Base-by-base conservation (phyloP, 2,888 invertebrate genomes). In the Vandiemenella viatica region DNA sequence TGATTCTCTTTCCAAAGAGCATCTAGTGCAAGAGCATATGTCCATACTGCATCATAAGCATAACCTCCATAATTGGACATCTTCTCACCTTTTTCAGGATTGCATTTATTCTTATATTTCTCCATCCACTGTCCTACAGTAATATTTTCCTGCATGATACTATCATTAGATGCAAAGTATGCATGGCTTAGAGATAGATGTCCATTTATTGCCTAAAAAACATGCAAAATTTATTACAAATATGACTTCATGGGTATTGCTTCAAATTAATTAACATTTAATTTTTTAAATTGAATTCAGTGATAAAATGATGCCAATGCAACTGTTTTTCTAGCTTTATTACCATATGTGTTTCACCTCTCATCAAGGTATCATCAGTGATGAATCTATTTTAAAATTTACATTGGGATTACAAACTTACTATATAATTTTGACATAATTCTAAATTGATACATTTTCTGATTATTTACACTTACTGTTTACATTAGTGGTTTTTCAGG, bases 1-100 rank as follows among this genome's bases (percentile, higher is more conserved):
- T 76, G 75, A 63, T 80, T 74, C 45, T 74, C 73, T 45, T 67
- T 70, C 1, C 80, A 63, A 1, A 87, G 67, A 54, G 74, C 69
- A 59, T 83, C 75, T 21, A 83, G 67, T 1, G 83, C 85, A 32
- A 75, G 65, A 4, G 83, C 86, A 63, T 81, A 86, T 0, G 79
- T 77, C 86, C 87, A 87, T 45, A 86, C 80, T 0, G 84, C 85
- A 64, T 87, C 87, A 59, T 87, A 87, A 0, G 83, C 81, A 61
- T 78, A 86, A 1, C 82, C 81, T 0, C 80, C 81, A 61, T 82
- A 85, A 55, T 75, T 72, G 1, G 80, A 80, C 6, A 64, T 62
- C 18, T 61, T 58, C n/a, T 62, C 57, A 18, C 57, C 46, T 8
- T 58, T 58, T 41, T 59, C 50, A 4, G 48, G 40, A 10, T 49